Evolutionary conservation across 2,113 vertebrate genomes (phyloP), one percentile per base, ranked within the genome.

Genomic region (Spermophilus dauricus): DNA sequence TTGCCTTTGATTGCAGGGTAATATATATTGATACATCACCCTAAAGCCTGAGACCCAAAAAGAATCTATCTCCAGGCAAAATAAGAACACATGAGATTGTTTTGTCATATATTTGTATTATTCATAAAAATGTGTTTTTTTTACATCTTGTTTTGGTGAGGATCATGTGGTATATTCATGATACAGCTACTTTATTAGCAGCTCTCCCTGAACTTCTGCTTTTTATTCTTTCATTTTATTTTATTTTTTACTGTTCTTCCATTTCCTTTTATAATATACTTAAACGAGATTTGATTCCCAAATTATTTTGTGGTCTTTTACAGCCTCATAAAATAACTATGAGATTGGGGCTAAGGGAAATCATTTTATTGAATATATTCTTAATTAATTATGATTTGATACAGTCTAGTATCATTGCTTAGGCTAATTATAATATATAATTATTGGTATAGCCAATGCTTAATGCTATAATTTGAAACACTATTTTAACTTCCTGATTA

Each of bases 291-390:
- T 93, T 91, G 73, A 45, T 61, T 92, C 84, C 58, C 65, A 30
- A 70, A 45, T 81, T 92, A 81, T 69, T 89, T 4, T n/a, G 8
- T 95, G 83, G 16, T 67, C 56, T 94, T 94, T 95, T 87, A 75
- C 22, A 94, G 75, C 28, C 48, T 85, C 87, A 90, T 92, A 92
- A 95, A 96, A 58, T 86, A 73, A 84, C 65, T 67, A 13, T 67
- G 14, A 75, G 39, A 69, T 67, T 73, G 39, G 73, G 45, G 45
- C 56, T 83, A 73, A 61, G 34, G 51, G 37, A 95, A 51, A 48
- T 96, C 70, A 92, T 92, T 95, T 96, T 95, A 89, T 84, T 89
- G 65, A 65, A 51, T 83, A 6, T 86, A 78, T 90, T 97, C 94
- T 94, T 81, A 84, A 92, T 89, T 89, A 85, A 89, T 94, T 95